Evolutionary conservation across 64 coral and sea anemone species (phyloP), one percentile per base, ranked within the genome.

Genomic region (Actinia equina): DNA sequence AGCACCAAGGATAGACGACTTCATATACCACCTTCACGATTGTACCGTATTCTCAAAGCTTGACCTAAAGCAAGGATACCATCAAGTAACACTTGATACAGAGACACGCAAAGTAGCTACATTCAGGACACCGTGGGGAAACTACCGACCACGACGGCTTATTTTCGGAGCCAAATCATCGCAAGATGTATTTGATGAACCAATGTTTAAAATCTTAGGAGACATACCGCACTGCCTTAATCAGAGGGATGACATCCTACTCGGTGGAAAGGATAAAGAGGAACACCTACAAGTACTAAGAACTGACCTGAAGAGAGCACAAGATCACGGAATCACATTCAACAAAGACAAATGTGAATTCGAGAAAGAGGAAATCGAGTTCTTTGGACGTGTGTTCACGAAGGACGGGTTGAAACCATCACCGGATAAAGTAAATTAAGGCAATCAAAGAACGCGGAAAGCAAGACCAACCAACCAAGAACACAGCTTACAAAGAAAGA

Each of bases 41-140:
- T 94, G 89, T 80, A 94, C 90, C 6, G 71, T 94, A 37, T 88
- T 94, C 44, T 82, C 86, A 49, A 94, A 91, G 58, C 81, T 94
- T 13, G 89, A 94, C 30, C 86, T 91, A 11, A 82, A 64, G 71
- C 89, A 94, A 80, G 89, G 93, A 0, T 91, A 91, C 51, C 86
- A 94, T 54, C 93, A 85, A 43, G 80, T 94, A 25, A 82, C 80
- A 14, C 78, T 94, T 14, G 77, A 94, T 59, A 78, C 84, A 23
- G 63, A 80, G 37, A 90, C 84, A n/a, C 90, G 88, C 64, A 82
- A 94, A 69, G 70, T 85, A 0, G 70, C 91, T 74, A 93, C 80
- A 77, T 87, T 92, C 79, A 71, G 74, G 78, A 84, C 91, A 61
- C 91, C 91, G 20, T 93, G 63, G 79, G 86, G 52, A 43, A 89